Conservation (phyloP, 2,113 vertebrate species). For the Nymphicus hollandicus region DNA sequence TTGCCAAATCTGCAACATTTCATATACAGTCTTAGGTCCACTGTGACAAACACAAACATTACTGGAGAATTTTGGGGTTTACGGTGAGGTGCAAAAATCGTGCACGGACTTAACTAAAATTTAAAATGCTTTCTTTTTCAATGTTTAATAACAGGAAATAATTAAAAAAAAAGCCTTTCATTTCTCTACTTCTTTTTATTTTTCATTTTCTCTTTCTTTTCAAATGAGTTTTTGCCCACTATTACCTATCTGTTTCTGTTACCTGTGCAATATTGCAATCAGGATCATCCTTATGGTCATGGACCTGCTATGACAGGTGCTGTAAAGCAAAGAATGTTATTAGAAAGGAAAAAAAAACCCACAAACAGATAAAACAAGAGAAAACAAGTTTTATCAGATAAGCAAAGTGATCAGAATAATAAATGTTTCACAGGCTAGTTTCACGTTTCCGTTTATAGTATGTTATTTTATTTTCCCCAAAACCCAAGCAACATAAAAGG, state of each 20-base stretch:
- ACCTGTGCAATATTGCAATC: not conserved
- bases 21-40: not conserved
- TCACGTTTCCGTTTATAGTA: not conserved
- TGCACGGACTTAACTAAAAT: not conserved
- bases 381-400: not conserved
- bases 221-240: not conserved
- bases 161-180: rapidly evolving
- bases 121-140: not conserved
- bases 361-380: not conserved
- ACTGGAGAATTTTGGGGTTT: not conserved
- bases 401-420: not conserved
- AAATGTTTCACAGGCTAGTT: not conserved
- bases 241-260: not conserved
- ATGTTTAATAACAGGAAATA: not conserved
- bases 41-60: not conserved
- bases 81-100: not conserved
- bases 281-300: not conserved
- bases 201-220: not conserved
- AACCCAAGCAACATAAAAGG: not conserved
- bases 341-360: not conserved
- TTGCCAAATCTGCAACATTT: not conserved
- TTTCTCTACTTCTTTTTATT: rapidly evolving
- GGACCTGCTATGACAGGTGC: not conserved
- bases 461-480: not conserved
- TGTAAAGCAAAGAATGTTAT: not conserved